These are phyloP conservation scores for Ptilonorhynchus violaceus DNA, from an alignment of 2,113 vertebrate genomes.

Conservation along the genomic window DNA sequence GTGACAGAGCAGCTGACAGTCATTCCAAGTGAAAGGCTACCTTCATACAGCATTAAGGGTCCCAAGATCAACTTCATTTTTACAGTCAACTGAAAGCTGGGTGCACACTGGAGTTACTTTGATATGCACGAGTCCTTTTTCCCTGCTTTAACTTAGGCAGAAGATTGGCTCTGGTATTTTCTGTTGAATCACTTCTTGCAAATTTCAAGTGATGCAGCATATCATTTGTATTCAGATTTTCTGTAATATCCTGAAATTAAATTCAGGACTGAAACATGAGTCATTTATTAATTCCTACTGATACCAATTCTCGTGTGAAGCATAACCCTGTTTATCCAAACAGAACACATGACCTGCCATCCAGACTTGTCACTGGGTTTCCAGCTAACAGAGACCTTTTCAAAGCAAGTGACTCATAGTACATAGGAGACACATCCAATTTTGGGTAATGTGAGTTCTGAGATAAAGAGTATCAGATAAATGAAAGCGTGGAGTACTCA, in stretches of 20 bases:
- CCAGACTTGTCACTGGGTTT: not conserved
- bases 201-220: not conserved
- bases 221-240: not conserved
- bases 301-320: not conserved
- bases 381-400: not conserved
- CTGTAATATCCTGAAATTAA: not conserved
- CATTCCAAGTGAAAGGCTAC: not conserved
- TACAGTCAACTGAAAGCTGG: not conserved
- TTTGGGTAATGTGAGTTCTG: not conserved
- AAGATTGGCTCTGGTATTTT: not conserved
- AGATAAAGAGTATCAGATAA: not conserved
- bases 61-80: not conserved
- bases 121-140: not conserved
- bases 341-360: not conserved
- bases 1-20: not conserved
- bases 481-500: not conserved
- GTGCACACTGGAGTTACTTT: not conserved
- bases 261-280: not conserved
- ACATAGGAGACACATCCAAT: not conserved
- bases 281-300: not conserved
- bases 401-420: not conserved
- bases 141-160: not conserved
- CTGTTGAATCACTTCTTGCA: not conserved
- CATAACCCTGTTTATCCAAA: not conserved
- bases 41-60: not conserved